Evolutionary conservation across 2,888 invertebrate species (phyloP).

Genomic region (Hermaeophaga mercurialis): DNA sequence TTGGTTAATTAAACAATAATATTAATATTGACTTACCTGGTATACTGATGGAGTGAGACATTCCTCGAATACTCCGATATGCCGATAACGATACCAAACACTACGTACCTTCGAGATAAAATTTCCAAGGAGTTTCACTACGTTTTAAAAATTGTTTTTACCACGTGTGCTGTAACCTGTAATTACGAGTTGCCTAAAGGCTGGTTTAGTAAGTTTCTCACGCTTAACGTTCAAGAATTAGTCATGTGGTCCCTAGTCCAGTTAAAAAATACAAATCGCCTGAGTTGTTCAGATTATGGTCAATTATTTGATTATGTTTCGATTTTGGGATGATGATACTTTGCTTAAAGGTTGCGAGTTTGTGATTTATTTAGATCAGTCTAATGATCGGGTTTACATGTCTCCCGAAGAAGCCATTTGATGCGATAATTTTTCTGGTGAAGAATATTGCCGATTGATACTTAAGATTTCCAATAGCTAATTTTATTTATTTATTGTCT

Average conservation of each 20-base stretch:
- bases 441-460: too few species aligned
- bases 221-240: slow-evolving; percentile 50
- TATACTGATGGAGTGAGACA: neutral
- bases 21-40: neutral
- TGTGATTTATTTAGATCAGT: slow-evolving; percentile 20
- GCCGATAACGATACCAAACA: slow-evolving; percentile 11
- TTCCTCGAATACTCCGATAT: slow-evolving; percentile 11
- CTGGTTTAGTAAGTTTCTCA: slow-evolving; percentile 54
- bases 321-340: slow-evolving; percentile 16
- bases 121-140: slow-evolving; percentile 25
- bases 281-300: slow-evolving; percentile 26
- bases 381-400: slow-evolving; percentile 19
- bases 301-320: slow-evolving; percentile 31
- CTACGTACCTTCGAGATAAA: slow-evolving; percentile 7
- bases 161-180: slow-evolving; percentile 55
- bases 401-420: slow-evolving; percentile 13
- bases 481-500: too few species aligned
- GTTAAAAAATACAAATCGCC: slow-evolving; percentile 20
- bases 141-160: slow-evolving; percentile 43
- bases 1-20: neutral
- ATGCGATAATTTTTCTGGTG: slow-evolving; percentile 11
- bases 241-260: slow-evolving; percentile 38
- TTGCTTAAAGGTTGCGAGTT: slow-evolving; percentile 19
- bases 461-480: too few species aligned
- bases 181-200: slow-evolving; percentile 54